A percentile compares a stretch with the other conserved stretches of the same genome.
These are phyloP conservation scores for Magallana angulata DNA, from an alignment of 1,140 invertebrate genomes.

Conservation along the genomic window DNA sequence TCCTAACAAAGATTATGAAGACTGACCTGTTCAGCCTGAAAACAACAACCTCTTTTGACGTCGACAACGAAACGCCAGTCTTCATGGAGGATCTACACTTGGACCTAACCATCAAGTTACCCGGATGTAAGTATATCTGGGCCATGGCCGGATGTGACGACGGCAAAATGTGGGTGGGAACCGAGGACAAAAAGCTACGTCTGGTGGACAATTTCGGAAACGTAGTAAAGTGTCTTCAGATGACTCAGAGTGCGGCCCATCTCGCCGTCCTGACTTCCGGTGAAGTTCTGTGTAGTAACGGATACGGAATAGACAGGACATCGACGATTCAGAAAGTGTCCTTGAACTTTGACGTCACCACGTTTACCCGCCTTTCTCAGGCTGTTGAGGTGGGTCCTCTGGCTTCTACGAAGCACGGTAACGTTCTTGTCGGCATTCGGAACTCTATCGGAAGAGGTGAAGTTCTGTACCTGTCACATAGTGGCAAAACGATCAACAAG, in stretches of 20 bases:
- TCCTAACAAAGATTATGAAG: background rate
- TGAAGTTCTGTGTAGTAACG: slow-evolving; percentile 9
- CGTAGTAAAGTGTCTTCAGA: background rate
- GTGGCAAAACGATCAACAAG: background rate
- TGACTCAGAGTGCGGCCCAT: background rate
- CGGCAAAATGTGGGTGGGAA: background rate
- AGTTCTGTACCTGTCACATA: background rate
- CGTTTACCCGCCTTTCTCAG: slow-evolving; percentile 7
- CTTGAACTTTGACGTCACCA: background rate
- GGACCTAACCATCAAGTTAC: background rate
- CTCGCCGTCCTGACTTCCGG: background rate
- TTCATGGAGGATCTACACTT: background rate
- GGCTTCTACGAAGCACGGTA: slow-evolving; percentile 1
- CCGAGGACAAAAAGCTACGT: background rate
- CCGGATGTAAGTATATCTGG: slow-evolving; percentile 20
- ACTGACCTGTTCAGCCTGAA: background rate
- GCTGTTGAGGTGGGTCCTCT: background rate
- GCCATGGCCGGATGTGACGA: slow-evolving; percentile 10
- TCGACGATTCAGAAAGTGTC: background rate
- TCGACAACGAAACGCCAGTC: background rate
- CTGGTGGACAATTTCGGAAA: slow-evolving; percentile 13
- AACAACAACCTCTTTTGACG: background rate
- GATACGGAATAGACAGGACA: slow-evolving; percentile 19
- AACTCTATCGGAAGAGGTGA: slow-evolving; percentile 4
- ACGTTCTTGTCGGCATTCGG: slow-evolving; percentile 27